phyloP scores from a whole-genome alignment of 1,140 invertebrate genomes.

The Tetraneura akinire region DNA sequence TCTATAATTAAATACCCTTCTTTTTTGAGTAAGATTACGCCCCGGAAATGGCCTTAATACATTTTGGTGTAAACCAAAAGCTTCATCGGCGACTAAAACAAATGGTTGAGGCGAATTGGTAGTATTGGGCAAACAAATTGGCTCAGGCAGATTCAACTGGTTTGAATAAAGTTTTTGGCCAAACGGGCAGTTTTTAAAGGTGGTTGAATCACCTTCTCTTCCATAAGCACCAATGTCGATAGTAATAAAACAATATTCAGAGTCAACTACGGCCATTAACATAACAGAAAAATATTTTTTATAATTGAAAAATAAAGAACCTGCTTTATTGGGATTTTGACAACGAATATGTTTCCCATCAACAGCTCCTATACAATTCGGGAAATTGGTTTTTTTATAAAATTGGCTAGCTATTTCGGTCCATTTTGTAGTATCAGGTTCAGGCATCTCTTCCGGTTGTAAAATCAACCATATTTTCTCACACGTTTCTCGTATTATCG shows the following conservation, averaged over 20 bases:
- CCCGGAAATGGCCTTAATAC: conserved; percentile 56
- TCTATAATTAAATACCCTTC: conserved; percentile 59
- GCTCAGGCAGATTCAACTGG: background rate
- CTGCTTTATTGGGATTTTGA: background rate
- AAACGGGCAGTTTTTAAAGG: too few species aligned
- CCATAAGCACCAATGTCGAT: conserved; percentile 48
- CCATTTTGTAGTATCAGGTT: background rate
- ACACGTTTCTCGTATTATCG: background rate
- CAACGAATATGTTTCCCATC: conserved; percentile 50
- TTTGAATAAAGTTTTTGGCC: background rate
- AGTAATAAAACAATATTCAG: conserved; percentile 18
- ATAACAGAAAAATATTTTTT: conserved; percentile 11
- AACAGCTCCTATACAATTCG: too few species aligned
- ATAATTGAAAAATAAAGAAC: background rate
- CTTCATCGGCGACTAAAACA: conserved; percentile 58
- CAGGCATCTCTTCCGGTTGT: background rate
- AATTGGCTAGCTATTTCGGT: background rate
- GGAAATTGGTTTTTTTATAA: conserved; percentile 9
- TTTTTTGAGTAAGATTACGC: conserved; percentile 26
- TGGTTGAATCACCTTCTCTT: conserved; percentile 34
- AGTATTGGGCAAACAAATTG: background rate
- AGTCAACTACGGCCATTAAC: conserved; percentile 19
- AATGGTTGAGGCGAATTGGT: conserved; percentile 42
- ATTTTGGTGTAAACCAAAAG: conserved; percentile 58
- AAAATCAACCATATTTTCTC: background rate